A percentile compares a stretch with the other conserved stretches of the same genome.
Conservation (phyloP, 2,797 vertebrate species). For the Tokudaia muenninki region DNA sequence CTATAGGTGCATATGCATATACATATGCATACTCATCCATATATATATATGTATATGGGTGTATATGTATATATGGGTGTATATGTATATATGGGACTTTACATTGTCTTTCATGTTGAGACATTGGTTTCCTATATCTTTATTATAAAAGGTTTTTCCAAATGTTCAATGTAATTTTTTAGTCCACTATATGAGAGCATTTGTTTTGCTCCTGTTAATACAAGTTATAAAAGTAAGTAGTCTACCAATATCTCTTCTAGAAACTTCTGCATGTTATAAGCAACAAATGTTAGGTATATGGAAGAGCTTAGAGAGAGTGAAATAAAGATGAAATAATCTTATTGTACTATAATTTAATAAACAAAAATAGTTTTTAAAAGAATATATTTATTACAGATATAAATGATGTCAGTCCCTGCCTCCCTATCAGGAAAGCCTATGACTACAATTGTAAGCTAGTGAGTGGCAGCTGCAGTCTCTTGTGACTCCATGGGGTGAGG, state of each 20-base stretch:
- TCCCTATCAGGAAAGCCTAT: not conserved
- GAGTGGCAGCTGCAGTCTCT: not conserved
- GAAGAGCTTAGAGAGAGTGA: not conserved
- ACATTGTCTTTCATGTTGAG: too few relatives aligned
- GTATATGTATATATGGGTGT: too few relatives aligned
- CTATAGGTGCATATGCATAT: not conserved
- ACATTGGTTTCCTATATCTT: not conserved
- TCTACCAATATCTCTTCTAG: not conserved
- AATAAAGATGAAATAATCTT: not conserved
- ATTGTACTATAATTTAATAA: not conserved
- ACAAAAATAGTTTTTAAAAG: not conserved
- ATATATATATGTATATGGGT: too few relatives aligned
- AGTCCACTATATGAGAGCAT: not conserved
- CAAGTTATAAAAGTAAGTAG: not conserved
- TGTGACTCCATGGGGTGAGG: accelerated
- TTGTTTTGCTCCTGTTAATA: not conserved
- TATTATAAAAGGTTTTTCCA: not conserved
- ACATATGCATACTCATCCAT: too few relatives aligned
- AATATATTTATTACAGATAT: not conserved
- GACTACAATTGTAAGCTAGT: not conserved
- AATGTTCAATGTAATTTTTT: not conserved
- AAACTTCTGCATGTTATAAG: not conserved
- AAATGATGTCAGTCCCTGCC: not conserved
- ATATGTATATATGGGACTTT: too few relatives aligned
- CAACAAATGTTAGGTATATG: not conserved